phyloP scores from a whole-genome alignment of 2,113 vertebrate genomes.

The Sarotherodon lohbergeri region DNA sequence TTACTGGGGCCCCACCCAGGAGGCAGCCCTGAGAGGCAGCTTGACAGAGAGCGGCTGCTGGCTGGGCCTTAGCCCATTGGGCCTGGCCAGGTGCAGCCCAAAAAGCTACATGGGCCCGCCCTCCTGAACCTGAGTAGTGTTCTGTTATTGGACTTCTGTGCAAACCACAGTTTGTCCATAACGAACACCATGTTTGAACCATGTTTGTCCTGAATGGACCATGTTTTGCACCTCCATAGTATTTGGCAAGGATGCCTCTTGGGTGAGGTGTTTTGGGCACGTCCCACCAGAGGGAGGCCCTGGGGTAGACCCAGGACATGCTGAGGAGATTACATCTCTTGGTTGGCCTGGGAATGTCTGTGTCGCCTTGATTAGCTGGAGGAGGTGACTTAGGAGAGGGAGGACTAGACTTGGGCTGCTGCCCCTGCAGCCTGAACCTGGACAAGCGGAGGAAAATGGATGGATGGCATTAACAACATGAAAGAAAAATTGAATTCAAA shows the following conservation, averaged over 20 bases:
- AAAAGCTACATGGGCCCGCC: background rate
- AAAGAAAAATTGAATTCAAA: too few relatives aligned
- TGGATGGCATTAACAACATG: too few relatives aligned
- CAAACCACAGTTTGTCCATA: background rate
- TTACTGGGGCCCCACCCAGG: background rate
- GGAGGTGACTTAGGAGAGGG: background rate
- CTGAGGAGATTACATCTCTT: background rate
- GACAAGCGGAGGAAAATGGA: too few relatives aligned
- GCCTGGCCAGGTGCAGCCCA: background rate
- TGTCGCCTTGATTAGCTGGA: background rate
- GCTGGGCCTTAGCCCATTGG: background rate
- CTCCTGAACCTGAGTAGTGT: background rate
- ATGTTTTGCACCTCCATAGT: accelerated
- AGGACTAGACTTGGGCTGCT: accelerated
- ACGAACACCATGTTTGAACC: background rate
- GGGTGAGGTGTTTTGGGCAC: background rate
- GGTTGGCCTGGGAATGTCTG: accelerated
- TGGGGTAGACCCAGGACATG: background rate
- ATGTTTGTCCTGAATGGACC: background rate
- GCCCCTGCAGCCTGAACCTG: accelerated
- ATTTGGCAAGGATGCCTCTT: background rate
- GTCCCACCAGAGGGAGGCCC: background rate
- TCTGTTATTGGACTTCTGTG: background rate
- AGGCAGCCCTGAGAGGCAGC: background rate
- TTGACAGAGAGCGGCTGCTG: background rate